Base-by-base conservation (phyloP, 2,888 invertebrate species). In the Hoplodrina blanda region DNA sequence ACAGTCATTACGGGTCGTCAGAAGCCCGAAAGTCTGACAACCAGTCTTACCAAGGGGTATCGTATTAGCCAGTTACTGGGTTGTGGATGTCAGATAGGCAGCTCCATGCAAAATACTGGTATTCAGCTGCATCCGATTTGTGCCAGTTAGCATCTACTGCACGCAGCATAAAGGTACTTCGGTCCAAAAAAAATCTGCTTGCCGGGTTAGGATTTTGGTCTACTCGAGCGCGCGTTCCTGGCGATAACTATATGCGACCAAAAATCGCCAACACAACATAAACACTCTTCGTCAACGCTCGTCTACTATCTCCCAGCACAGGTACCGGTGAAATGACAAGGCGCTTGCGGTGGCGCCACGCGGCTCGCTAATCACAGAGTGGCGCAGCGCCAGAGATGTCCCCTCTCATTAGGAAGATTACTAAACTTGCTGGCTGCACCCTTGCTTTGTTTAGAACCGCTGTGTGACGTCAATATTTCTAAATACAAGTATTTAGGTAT, bases 361-460 rank as follows among this genome's bases (percentile, higher is more conserved):
- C 85, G 82, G 81, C 78, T 46, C 55, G 64, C 72, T 92, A 91
- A 92, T 92, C 79, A 92, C 87, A 92, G 89, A 83, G 84, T 82
- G 44, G 30, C 54, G 59, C 56, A 7, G 71, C 65, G 73, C 63
- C 62, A 63, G 75, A 82, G 85, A 82, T 85, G 84, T 88, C 87
- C 84, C 78, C 85, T 80, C 86, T 84, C 83, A 86, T 87, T 85
- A 85, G 84, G 70, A 30, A 76, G 82, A 87, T 88, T 88, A 84
- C 87, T 82, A 85, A 83, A 86, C 73, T 76, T 52, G 76, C 77
- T 66, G 68, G 73, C 68, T 73, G 76, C 78, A 82, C 81, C 78
- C 69, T 62, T 20, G 78, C 81, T 80, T 81, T 83, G 81, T 83
- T 67, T 64, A 62, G 25, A 60, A 66, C 69, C 62, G 76, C 75